Conservation (phyloP, 2,113 vertebrate genomes). For the Elanoides forficatus region DNA sequence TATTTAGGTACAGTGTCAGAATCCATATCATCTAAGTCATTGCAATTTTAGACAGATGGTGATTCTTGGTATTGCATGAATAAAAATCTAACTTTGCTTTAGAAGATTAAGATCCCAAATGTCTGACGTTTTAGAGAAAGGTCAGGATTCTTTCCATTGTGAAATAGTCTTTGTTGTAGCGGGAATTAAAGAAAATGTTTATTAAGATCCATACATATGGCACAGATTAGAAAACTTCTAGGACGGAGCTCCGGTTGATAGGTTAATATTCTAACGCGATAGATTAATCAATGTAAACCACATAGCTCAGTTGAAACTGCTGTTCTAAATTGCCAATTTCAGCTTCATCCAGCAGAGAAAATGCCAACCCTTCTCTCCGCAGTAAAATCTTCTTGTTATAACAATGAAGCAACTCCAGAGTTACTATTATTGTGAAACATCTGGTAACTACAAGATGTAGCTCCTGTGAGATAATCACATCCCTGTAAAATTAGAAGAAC, state of each 20-base stretch:
- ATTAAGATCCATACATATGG: slow-evolving; percentile 61
- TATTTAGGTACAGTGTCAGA: neutral
- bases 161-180: neutral
- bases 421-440: slow-evolving; percentile 74
- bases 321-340: slow-evolving; percentile 71
- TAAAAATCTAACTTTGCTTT: neutral
- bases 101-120: neutral
- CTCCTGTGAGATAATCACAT: slow-evolving; percentile 70
- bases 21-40: neutral
- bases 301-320: slow-evolving; percentile 64
- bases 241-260: slow-evolving; percentile 23
- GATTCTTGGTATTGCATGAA: neutral
- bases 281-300: slow-evolving; percentile 75
- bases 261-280: slow-evolving; percentile 66
- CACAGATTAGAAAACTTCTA: slow-evolving; percentile 45
- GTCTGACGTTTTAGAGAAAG: neutral
- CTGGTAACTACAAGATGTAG: slow-evolving; percentile 73
- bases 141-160: neutral
- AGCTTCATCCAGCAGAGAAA: slow-evolving; percentile 77
- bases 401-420: slow-evolving; percentile 64
- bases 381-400: slow-evolving; percentile 74
- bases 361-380: slow-evolving; percentile 55
- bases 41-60: neutral
- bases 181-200: slow-evolving; percentile 50
- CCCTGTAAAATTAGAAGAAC: slow-evolving; percentile 66